These are phyloP conservation scores for Cylloceria caligata DNA, from an alignment of 2,888 invertebrate species.

Conservation along the genomic window DNA sequence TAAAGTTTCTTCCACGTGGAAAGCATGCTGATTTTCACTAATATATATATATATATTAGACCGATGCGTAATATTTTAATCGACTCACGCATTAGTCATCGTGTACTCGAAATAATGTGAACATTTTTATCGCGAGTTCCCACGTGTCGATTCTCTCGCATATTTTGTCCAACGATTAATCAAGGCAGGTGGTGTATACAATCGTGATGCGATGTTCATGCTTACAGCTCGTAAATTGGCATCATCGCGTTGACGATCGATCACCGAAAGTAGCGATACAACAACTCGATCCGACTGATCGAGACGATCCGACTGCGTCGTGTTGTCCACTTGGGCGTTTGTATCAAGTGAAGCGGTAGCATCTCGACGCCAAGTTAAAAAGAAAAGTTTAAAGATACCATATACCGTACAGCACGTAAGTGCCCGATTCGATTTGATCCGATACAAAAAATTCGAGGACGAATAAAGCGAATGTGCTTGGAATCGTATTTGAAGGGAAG, in stretches of 20 bases:
- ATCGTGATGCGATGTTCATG: no score
- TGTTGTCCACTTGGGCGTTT: no score
- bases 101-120: no score
- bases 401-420: neutral
- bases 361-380: no score
- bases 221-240: conserved; percentile 1
- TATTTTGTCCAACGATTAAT: neutral
- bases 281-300: neutral
- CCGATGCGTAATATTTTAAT: no score
- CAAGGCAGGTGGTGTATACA: neutral
- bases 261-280: conserved; percentile 24
- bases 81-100: no score
- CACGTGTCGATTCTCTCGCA: neutral
- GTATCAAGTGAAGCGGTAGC: no score
- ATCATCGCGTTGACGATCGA: neutral
- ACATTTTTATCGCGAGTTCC: neutral
- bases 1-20: no score
- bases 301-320: no score
- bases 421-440: conserved; percentile 32
- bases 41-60: no score
- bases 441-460: neutral
- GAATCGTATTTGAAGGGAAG: conserved; percentile 61
- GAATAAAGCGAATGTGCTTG: conserved; percentile 49
- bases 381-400: neutral
- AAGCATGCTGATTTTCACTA: no score